Evolutionary conservation across 2,113 vertebrate genomes (phyloP), one percentile per base, ranked within the genome.

Genomic region (Drymodes brunneopygia): DNA sequence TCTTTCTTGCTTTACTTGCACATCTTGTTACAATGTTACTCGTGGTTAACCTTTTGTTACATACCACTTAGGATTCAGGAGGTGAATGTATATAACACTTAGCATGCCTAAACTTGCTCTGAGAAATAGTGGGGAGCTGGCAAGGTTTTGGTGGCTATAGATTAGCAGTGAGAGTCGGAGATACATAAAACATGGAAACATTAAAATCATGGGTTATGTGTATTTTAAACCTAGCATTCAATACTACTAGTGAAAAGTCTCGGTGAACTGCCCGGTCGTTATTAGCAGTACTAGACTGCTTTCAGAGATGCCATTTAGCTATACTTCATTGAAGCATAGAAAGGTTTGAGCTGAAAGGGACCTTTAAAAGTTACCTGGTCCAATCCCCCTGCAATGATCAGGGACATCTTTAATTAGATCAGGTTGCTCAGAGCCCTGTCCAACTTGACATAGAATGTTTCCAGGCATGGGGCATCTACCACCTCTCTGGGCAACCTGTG

Each of bases 301-400:
- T 95, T 91, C 86, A 94, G 61, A 87, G 84, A 31, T 66, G 60
- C 82, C 35, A 12, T 82, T 91, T 81, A 74, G 85, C 91, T 95
- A 81, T 62, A 66, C 27, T 64, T 97, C 45, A 77, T 69, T 48
- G 25, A 73, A 53, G 10, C 56, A 58, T 25, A 66, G 60, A 64
- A 53, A 36, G 3, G 3, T 31, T 66, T 56, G 77, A 40, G 42
- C 56, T 81, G 47, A 25, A 72, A 83, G 67, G 36, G 44, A 50
- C 9, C 35, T 48, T 69, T 70, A 36, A 27, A 60, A 27, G 57
- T 36, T 36, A 60, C 17, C 24, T 36, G 27, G 24, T 36, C 57
- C 23, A 36, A 60, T 7, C 16, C 57, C 33, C 24, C 57, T 60
- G 57, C 57, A 60, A 57, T 57, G 33, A n/a, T 57, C 54, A 57